Percentiles rank a stretch among this genome's conserved stretches.
These are phyloP conservation scores for Myripristis jacobus DNA, from an alignment of 2,797 vertebrate genomes.

Conservation along the genomic window DNA sequence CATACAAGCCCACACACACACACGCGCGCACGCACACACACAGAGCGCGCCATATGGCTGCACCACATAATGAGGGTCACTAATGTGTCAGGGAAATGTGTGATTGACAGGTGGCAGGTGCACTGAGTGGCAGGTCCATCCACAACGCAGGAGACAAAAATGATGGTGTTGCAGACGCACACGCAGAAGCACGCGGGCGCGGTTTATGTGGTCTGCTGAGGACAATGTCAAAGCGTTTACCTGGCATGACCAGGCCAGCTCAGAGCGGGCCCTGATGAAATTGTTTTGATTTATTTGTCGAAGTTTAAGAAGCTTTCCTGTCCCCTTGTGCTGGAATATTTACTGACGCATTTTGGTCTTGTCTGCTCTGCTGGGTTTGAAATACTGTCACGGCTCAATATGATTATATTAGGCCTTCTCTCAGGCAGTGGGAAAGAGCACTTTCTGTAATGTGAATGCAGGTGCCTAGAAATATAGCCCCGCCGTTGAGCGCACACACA, in stretches of 20 bases:
- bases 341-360: slow-evolving; percentile 58
- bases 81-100: slow-evolving; percentile 53
- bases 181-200: slow-evolving; percentile 9
- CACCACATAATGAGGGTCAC: slow-evolving; percentile 77
- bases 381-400: slow-evolving; percentile 66
- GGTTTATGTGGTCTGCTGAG: slow-evolving; percentile 39
- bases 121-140: slow-evolving; percentile 70
- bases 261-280: slow-evolving; percentile 45
- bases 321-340: slow-evolving; percentile 35
- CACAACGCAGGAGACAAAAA: slow-evolving; percentile 45
- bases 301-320: slow-evolving; percentile 63
- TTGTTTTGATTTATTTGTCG: slow-evolving; percentile 52
- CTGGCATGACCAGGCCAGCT: slow-evolving; percentile 39
- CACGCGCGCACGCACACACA: slow-evolving; percentile 25
- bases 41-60: slow-evolving; percentile 61
- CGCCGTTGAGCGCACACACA: neutral
- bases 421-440: slow-evolving; percentile 14
- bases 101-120: slow-evolving; percentile 75
- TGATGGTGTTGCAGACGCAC: slow-evolving; percentile 48
- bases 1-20: slow-evolving; percentile 18
- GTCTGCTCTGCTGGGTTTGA: slow-evolving; percentile 67
- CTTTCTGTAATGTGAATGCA: slow-evolving; percentile 34
- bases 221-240: slow-evolving; percentile 64
- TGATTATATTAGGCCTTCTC: slow-evolving; percentile 67
- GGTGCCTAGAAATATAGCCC: slow-evolving; percentile 38